Percentiles rank a stretch among this genome's conserved stretches.
These are phyloP conservation scores for Acanthacorydalis orientalis DNA, from an alignment of 2,888 invertebrate genomes.

Conservation along the genomic window DNA sequence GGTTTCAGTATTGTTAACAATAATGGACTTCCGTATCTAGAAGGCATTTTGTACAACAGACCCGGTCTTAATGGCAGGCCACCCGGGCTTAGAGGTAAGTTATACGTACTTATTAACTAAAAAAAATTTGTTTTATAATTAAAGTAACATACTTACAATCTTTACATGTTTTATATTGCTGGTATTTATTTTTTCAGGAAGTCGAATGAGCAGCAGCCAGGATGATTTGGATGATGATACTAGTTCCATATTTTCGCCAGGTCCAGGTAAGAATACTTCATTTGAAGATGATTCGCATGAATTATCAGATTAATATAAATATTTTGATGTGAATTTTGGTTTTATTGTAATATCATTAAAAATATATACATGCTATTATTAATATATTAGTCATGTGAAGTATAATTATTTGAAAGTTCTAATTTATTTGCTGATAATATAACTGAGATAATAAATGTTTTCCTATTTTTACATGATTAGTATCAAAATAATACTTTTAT, in stretches of 20 bases:
- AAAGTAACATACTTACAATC: neutral
- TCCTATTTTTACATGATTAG: too few relatives aligned
- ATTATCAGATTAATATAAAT: constrained; percentile 25
- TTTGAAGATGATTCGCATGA: constrained; percentile 28
- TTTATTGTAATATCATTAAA: neutral
- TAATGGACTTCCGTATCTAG: constrained; percentile 66
- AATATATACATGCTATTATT: too few relatives aligned
- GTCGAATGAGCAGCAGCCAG: constrained; percentile 66
- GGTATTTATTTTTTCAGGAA: constrained; percentile 27
- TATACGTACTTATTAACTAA: too few relatives aligned
- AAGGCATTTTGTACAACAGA: constrained; percentile 60
- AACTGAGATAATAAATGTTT: too few relatives aligned
- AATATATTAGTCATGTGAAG: too few relatives aligned
- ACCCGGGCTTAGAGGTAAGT: constrained; percentile 40
- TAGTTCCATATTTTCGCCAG: constrained; percentile 44
- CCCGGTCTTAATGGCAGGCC: constrained; percentile 45
- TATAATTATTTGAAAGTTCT: too few relatives aligned
- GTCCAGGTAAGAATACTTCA: constrained; percentile 42
- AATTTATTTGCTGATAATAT: too few relatives aligned
- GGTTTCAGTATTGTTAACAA: constrained; percentile 87
- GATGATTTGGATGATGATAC: constrained; percentile 72
- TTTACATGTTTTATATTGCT: neutral
- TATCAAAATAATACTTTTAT: too few relatives aligned
- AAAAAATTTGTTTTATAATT: neutral
- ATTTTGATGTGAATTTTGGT: neutral